Conservation (phyloP, 2,888 invertebrate species). For the Ferrisia virgata region DNA sequence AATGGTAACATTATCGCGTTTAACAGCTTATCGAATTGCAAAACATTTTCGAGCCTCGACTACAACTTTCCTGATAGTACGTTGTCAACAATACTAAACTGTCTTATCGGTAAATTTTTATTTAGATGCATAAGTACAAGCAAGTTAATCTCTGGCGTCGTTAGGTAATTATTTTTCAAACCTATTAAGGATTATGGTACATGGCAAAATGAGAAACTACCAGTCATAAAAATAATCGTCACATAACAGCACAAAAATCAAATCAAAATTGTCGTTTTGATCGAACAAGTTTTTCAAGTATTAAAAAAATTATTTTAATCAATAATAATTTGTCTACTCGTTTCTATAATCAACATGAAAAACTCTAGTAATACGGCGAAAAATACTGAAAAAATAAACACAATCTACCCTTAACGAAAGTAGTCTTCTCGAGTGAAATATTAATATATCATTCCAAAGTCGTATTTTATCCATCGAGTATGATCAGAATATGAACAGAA, state of each 20-base stretch:
- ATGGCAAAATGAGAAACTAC: background rate
- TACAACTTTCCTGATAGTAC: background rate
- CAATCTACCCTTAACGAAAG: no score
- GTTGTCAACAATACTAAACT: background rate
- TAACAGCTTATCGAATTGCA: background rate
- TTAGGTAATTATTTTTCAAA: background rate
- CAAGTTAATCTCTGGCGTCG: background rate
- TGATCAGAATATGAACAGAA: no score
- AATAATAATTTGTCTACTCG: no score
- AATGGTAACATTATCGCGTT: no score
- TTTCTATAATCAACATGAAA: background rate
- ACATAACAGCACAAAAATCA: background rate
- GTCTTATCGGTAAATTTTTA: background rate
- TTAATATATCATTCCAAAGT: no score
- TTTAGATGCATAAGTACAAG: background rate
- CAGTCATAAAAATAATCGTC: background rate
- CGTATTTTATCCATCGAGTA: no score
- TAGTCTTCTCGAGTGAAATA: no score
- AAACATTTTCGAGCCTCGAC: background rate
- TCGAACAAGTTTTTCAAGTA: background rate
- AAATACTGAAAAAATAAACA: no score
- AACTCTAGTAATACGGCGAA: no score
- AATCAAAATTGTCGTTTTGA: background rate
- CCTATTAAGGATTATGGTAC: background rate
- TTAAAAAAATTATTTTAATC: background rate